phyloP scores from a whole-genome alignment of 2,888 invertebrate species.

The Tipula unca region DNA sequence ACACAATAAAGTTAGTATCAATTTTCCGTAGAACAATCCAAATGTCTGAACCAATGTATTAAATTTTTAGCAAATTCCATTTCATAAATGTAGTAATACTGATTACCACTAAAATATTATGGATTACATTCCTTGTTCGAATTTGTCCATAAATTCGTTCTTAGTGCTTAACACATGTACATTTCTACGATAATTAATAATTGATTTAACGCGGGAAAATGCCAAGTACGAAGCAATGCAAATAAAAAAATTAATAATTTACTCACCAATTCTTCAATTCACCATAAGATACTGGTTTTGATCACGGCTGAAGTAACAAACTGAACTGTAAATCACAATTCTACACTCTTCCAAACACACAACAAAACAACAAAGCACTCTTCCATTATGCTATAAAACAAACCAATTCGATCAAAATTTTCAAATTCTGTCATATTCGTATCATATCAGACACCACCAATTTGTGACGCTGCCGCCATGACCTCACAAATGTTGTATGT shows the following conservation, averaged over 20 bases:
- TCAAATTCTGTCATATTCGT: not conserved
- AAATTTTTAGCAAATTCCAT: too few species aligned
- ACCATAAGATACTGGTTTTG: not conserved
- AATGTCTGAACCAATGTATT: too few species aligned
- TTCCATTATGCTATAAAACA: not conserved
- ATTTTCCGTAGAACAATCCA: not conserved
- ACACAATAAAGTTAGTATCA: not conserved
- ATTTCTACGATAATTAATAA: too few species aligned
- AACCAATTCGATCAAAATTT: not conserved
- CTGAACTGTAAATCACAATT: not conserved
- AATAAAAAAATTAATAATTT: too few species aligned
- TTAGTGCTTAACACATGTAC: too few species aligned
- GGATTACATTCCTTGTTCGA: too few species aligned
- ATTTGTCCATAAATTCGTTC: too few species aligned
- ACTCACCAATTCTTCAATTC: too few species aligned
- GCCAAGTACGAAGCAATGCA: too few species aligned
- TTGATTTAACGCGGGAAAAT: too few species aligned
- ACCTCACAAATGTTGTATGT: constrained; percentile 18
- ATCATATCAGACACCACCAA: constrained; percentile 1
- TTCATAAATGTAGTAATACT: too few species aligned
- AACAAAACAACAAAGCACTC: not conserved
- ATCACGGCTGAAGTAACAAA: not conserved
- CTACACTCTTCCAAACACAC: not conserved
- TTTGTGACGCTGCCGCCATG: constrained; percentile 21
- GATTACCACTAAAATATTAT: too few species aligned